A percentile compares a stretch with the other conserved stretches of the same genome.
phyloP scores from a whole-genome alignment of 2,797 vertebrate species.

The Garrulus glandarius region DNA sequence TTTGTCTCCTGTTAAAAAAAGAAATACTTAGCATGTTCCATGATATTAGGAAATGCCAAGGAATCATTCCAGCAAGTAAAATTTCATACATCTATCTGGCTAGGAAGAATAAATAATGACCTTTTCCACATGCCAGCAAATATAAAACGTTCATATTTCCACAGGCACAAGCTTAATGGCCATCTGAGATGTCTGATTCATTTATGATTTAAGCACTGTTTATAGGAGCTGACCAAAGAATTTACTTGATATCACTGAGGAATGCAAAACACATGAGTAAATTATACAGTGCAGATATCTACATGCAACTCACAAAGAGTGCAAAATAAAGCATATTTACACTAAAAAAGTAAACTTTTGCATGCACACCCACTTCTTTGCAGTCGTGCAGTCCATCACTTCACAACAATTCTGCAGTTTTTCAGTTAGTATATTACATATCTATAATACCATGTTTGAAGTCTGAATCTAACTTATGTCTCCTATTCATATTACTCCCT shows the following conservation, averaged over 20 bases:
- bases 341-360: background rate
- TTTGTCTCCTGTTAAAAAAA: slow-evolving; percentile 59
- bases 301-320: background rate
- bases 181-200: slow-evolving; percentile 35
- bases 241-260: slow-evolving; percentile 50
- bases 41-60: slow-evolving; percentile 63
- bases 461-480: background rate
- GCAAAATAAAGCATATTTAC: slow-evolving; percentile 10
- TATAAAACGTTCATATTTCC: slow-evolving; percentile 35
- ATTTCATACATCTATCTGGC: slow-evolving; percentile 51
- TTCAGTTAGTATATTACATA: background rate
- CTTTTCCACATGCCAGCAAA: slow-evolving; percentile 57
- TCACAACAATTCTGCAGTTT: background rate
- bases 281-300: slow-evolving; percentile 28
- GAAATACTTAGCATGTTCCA: slow-evolving; percentile 68
- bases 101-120: slow-evolving; percentile 55
- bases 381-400: background rate
- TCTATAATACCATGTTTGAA: background rate
- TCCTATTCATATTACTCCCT: background rate
- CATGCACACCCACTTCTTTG: background rate
- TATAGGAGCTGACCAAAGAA: slow-evolving; percentile 22
- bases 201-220: slow-evolving; percentile 32
- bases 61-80: slow-evolving; percentile 64
- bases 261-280: slow-evolving; percentile 57
- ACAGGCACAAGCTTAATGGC: slow-evolving; percentile 28